A percentile compares a stretch with the other conserved stretches of the same genome.
These are phyloP conservation scores for Apolygus lucorum DNA, from an alignment of 1,140 invertebrate genomes.

Conservation along the genomic window DNA sequence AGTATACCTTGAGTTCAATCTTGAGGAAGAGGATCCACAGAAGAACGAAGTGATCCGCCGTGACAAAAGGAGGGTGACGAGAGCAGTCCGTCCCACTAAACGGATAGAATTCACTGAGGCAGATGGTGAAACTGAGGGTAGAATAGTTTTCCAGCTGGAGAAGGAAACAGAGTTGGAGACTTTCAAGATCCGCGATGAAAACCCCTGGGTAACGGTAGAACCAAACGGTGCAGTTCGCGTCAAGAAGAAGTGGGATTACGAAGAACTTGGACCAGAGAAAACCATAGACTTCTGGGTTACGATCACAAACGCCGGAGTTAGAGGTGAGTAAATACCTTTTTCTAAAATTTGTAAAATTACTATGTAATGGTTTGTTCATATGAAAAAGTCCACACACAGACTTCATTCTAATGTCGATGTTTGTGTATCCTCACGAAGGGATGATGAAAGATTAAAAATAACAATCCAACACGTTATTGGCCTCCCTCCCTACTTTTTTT, in stretches of 20 bases:
- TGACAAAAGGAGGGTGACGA: slow-evolving; percentile 69
- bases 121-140: slow-evolving; percentile 78
- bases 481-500: too few relatives aligned
- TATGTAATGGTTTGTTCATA: too few relatives aligned
- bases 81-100: slow-evolving; percentile 82
- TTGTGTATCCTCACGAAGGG: too few relatives aligned
- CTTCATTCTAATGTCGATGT: too few relatives aligned
- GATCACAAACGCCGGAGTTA: slow-evolving; percentile 77
- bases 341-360: neutral
- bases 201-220: slow-evolving; percentile 87
- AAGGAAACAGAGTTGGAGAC: slow-evolving; percentile 86
- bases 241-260: slow-evolving; percentile 95
- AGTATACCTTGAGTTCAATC: slow-evolving; percentile 63
- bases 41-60: slow-evolving; percentile 46
- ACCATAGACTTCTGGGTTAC: slow-evolving; percentile 95
- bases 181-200: slow-evolving; percentile 87
- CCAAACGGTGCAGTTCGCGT: slow-evolving; percentile 83
- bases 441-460: too few relatives aligned
- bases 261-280: slow-evolving; percentile 89
- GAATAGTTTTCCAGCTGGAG: slow-evolving; percentile 79
- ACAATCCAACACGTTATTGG: too few relatives aligned
- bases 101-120: slow-evolving; percentile 85
- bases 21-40: slow-evolving; percentile 47
- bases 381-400: too few relatives aligned
- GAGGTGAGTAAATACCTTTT: slow-evolving; percentile 50